phyloP scores from a whole-genome alignment of 2,888 invertebrate species.

The Psylliodes chrysocephalus region DNA sequence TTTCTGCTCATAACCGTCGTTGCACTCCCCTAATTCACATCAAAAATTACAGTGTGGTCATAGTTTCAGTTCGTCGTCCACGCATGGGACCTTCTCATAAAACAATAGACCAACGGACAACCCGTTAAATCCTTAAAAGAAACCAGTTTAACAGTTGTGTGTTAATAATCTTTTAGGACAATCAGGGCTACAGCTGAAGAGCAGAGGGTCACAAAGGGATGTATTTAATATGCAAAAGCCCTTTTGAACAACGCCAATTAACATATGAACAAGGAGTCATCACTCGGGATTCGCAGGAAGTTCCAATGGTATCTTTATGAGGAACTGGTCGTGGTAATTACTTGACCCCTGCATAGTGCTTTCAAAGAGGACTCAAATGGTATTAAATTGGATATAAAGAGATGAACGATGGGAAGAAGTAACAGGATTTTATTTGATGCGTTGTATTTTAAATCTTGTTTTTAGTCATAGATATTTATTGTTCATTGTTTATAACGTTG shows the following conservation, averaged over 20 bases:
- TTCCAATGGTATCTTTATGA: slow-evolving; percentile 18
- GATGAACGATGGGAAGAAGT: not conserved
- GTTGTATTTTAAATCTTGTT: too few relatives aligned
- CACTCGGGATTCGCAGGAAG: slow-evolving; percentile 16
- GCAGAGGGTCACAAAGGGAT: slow-evolving; percentile 46
- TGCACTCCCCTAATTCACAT: slow-evolving; percentile 16
- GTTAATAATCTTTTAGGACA: slow-evolving; percentile 52
- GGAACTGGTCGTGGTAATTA: slow-evolving; percentile 26
- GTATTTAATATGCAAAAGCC: slow-evolving; percentile 51
- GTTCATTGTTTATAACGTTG: too few relatives aligned
- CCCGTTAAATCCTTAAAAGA: slow-evolving; percentile 36
- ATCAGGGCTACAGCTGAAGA: slow-evolving; percentile 45
- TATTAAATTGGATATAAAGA: slow-evolving; percentile 14
- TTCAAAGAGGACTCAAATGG: slow-evolving; percentile 25
- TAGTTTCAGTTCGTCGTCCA: slow-evolving; percentile 23
- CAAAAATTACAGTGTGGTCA: slow-evolving; percentile 34
- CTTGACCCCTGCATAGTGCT: slow-evolving; percentile 18
- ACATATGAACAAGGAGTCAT: slow-evolving; percentile 45
- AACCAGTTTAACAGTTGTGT: slow-evolving; percentile 53
- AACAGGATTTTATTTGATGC: not conserved
- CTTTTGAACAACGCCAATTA: slow-evolving; percentile 48
- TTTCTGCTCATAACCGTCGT: slow-evolving; percentile 23
- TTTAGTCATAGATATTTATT: too few relatives aligned
- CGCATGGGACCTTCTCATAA: slow-evolving; percentile 35
- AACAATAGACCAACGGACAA: slow-evolving; percentile 44